A percentile compares a stretch with the other conserved stretches of the same genome.
Conservation (phyloP, 2,888 invertebrate genomes). For the Apamea anceps region DNA sequence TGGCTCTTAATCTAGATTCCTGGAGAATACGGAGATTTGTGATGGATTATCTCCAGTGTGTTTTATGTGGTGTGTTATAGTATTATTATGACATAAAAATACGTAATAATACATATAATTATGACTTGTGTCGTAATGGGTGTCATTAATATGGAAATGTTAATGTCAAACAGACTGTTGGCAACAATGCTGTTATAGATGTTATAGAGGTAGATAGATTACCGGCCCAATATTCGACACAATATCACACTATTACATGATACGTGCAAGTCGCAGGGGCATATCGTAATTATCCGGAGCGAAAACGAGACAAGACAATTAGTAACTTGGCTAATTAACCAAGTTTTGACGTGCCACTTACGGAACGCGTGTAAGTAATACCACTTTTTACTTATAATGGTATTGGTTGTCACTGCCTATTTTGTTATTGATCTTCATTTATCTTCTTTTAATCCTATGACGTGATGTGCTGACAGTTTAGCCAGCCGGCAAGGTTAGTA, state of each 20-base stretch:
- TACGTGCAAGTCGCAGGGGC: too few relatives aligned
- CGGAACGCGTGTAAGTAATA: too few relatives aligned
- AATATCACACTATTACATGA: too few relatives aligned
- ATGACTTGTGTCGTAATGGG: not conserved
- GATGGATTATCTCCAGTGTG: conserved; percentile 24
- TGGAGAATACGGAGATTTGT: conserved; percentile 30
- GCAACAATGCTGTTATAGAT: not conserved
- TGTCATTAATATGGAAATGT: not conserved
- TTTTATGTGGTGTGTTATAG: not conserved
- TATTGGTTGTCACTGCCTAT: not conserved
- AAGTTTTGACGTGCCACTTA: not conserved
- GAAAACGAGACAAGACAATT: too few relatives aligned
- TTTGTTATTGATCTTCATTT: not conserved
- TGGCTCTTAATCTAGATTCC: conserved; percentile 41
- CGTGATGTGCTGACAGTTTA: not conserved
- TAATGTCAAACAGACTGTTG: not conserved
- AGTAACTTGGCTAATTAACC: not conserved
- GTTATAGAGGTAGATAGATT: not conserved
- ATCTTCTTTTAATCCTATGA: not conserved
- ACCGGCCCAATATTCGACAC: not conserved
- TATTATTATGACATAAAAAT: not conserved
- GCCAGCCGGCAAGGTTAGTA: not conserved
- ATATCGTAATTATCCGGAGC: too few relatives aligned
- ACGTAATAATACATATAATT: not conserved
- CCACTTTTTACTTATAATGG: not conserved